phyloP scores from a whole-genome alignment of 2,888 invertebrate species.

The Lasioglossum leucozonium region DNA sequence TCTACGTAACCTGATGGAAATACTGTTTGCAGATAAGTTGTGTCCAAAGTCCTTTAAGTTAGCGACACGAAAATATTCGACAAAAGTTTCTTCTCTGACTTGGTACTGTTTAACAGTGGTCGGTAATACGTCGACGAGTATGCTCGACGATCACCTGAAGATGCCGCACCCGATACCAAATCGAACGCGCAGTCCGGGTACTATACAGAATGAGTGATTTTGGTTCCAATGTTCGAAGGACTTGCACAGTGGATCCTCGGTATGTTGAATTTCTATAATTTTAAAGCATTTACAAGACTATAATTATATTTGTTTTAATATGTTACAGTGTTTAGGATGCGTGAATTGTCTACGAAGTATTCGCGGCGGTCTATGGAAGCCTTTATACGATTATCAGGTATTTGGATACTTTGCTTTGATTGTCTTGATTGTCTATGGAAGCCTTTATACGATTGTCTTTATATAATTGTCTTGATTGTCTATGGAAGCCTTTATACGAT shows the following conservation, averaged over 20 bases:
- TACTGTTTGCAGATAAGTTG: background rate
- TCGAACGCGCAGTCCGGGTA: conserved; percentile 15
- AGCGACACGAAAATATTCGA: background rate
- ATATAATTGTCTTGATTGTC: no score
- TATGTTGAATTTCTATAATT: background rate
- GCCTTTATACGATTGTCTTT: no score
- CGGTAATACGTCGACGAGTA: conserved; percentile 32
- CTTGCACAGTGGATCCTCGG: background rate
- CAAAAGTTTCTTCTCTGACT: background rate
- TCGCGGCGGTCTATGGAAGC: background rate
- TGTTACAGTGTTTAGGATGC: background rate
- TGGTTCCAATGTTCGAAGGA: background rate
- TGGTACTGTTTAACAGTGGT: conserved; percentile 38
- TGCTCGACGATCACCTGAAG: conserved; percentile 41
- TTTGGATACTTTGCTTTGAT: background rate
- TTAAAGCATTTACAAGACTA: background rate
- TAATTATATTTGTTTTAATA: background rate
- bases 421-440: no score
- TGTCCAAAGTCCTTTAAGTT: background rate
- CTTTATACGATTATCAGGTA: background rate
- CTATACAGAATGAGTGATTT: background rate
- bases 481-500: background rate
- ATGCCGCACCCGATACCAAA: conserved; percentile 47
- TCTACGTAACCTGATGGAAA: background rate
- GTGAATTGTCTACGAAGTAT: background rate